Conservation (phyloP, 2,113 vertebrate genomes). For the Dolichotis patagonum region DNA sequence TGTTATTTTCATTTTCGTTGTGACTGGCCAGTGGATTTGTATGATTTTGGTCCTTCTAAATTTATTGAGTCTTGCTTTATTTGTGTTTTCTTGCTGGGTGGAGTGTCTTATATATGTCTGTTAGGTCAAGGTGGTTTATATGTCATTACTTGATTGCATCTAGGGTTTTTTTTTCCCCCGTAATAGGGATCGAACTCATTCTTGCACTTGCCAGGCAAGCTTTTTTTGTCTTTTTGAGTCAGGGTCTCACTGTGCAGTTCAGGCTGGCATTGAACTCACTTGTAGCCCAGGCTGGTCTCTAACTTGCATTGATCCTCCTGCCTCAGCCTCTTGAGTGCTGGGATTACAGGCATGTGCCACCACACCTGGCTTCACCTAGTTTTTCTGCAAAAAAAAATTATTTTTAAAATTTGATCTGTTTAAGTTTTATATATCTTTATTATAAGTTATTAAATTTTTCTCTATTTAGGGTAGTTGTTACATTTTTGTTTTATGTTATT, state of each 20-base stretch:
- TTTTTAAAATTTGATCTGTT: neutral
- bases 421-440: neutral
- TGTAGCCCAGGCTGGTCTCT: too few species aligned
- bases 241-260: too few species aligned
- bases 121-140: neutral
- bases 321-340: too few species aligned
- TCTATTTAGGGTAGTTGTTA: neutral
- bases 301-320: too few species aligned
- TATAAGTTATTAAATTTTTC: neutral
- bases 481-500: conserved; percentile 18
- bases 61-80: neutral
- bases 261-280: too few species aligned
- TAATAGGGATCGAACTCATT: too few species aligned
- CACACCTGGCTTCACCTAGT: neutral
- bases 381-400: neutral
- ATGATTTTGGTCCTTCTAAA: neutral
- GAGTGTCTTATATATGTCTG: neutral
- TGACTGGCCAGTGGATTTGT: neutral
- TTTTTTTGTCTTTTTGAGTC: too few species aligned
- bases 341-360: too few species aligned
- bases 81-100: neutral
- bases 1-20: neutral
- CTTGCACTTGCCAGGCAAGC: too few species aligned
- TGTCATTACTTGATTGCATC: conserved; percentile 37
- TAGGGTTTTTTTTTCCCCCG: too few species aligned